Evolutionary conservation across 2,113 vertebrate species (phyloP).

Genomic region (Rostratula benghalensis): DNA sequence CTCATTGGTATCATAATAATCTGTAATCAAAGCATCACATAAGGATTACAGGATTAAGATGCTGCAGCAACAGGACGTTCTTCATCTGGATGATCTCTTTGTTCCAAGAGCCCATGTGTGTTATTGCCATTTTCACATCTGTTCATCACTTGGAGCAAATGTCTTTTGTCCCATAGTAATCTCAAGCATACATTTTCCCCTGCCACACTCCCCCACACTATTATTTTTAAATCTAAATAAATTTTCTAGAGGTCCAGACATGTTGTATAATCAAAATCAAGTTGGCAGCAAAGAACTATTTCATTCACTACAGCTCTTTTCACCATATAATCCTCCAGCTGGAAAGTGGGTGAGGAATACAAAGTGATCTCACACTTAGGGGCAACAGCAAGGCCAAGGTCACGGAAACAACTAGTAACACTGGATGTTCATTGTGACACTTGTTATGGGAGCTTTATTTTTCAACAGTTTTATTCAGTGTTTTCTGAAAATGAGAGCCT

Average conservation of each 20-base stretch:
- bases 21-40: slow-evolving; percentile 1
- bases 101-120: neutral
- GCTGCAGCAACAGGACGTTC: neutral
- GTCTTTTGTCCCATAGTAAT: neutral
- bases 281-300: neutral
- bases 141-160: slow-evolving; percentile 3
- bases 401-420: neutral
- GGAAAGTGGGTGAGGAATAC: neutral
- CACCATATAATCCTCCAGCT: neutral
- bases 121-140: slow-evolving; percentile 35
- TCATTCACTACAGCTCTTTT: neutral
- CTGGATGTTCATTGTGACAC: neutral
- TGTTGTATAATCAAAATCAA: slow-evolving; percentile 1
- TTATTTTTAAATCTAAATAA: slow-evolving; percentile 28
- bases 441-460: slow-evolving; percentile 6
- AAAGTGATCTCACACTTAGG: neutral
- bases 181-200: neutral
- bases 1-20: neutral
- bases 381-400: neutral
- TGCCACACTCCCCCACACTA: neutral
- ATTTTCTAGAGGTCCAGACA: slow-evolving; percentile 22
- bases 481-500: neutral
- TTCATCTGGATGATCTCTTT: slow-evolving; percentile 10
- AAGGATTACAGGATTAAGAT: slow-evolving; percentile 9
- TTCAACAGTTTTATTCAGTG: neutral